A percentile compares a stretch with the other conserved stretches of the same genome.
phyloP scores from a whole-genome alignment of 2,113 vertebrate genomes.

The Eubucco bourcierii region DNA sequence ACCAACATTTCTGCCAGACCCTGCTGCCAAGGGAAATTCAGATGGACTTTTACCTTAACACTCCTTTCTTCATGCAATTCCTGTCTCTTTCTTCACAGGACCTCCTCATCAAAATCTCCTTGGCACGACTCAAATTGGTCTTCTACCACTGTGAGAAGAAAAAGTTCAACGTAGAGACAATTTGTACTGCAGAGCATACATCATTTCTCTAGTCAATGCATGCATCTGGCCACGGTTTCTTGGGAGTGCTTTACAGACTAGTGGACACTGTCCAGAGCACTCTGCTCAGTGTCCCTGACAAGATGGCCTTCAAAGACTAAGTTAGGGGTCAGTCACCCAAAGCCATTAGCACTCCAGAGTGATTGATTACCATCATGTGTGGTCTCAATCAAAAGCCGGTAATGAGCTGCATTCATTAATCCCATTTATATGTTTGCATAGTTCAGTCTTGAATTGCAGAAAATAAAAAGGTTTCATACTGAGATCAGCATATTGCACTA shows the following conservation, averaged over 20 bases:
- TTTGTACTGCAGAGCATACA: not conserved
- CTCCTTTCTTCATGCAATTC: not conserved
- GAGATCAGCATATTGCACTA: not conserved
- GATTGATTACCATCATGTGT: slow-evolving; percentile 69
- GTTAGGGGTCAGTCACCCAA: slow-evolving; percentile 65
- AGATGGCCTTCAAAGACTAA: slow-evolving; percentile 66
- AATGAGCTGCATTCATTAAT: slow-evolving; percentile 64
- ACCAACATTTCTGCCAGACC: not conserved
- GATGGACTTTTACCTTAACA: not conserved
- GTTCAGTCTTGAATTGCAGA: slow-evolving; percentile 39
- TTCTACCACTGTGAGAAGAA: not conserved
- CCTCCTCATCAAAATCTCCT: not conserved
- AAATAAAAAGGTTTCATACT: slow-evolving; percentile 43
- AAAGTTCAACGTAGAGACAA: not conserved
- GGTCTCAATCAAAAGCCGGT: slow-evolving; percentile 67
- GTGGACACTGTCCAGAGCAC: slow-evolving; percentile 57
- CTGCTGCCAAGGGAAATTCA: not conserved
- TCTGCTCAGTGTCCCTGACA: slow-evolving; percentile 66
- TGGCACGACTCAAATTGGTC: not conserved
- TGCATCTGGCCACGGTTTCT: slow-evolving; percentile 14
- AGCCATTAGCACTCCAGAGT: slow-evolving; percentile 66
- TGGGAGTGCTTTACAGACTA: slow-evolving; percentile 40
- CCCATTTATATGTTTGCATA: slow-evolving; percentile 55
- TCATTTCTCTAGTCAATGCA: not conserved
- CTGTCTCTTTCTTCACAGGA: not conserved